A percentile compares a stretch with the other conserved stretches of the same genome.
phyloP scores from a whole-genome alignment of 2,113 vertebrate species.

The Notothenia rossii region DNA sequence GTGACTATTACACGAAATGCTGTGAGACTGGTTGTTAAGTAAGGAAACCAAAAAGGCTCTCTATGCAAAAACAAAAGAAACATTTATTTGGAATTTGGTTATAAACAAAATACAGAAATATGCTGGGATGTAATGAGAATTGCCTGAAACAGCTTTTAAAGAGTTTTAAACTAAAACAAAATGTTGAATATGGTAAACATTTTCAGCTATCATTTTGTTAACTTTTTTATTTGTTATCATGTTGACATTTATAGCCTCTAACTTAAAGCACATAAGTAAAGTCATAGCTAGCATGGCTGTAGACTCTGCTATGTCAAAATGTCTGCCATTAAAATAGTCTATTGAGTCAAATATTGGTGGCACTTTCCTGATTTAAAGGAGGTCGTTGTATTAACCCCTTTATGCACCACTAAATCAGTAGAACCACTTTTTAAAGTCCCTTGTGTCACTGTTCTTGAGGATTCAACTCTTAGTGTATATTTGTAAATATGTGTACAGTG shows the following conservation, averaged over 20 bases:
- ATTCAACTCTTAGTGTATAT: neutral
- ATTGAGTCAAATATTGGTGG: neutral
- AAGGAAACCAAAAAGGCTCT: too few species aligned
- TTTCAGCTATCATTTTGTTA: neutral
- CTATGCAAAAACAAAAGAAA: too few species aligned
- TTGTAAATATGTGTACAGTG: slow-evolving; percentile 34
- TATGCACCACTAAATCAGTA: neutral
- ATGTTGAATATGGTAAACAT: neutral
- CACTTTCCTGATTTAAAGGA: neutral
- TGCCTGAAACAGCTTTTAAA: too few species aligned
- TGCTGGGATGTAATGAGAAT: too few species aligned
- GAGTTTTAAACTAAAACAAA: neutral
- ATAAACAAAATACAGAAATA: neutral
- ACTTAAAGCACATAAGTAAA: neutral
- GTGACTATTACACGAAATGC: too few species aligned
- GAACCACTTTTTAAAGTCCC: neutral
- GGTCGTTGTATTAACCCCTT: neutral
- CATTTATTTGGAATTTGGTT: neutral
- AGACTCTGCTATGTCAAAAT: neutral
- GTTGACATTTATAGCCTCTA: neutral
- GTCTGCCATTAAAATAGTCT: neutral
- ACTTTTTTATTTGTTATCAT: neutral
- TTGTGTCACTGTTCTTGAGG: neutral
- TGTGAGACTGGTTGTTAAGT: too few species aligned
- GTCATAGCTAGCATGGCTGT: neutral